A percentile compares a stretch with the other conserved stretches of the same genome.
Conservation (phyloP, 2,888 invertebrate genomes). For the Tiphia femorata region DNA sequence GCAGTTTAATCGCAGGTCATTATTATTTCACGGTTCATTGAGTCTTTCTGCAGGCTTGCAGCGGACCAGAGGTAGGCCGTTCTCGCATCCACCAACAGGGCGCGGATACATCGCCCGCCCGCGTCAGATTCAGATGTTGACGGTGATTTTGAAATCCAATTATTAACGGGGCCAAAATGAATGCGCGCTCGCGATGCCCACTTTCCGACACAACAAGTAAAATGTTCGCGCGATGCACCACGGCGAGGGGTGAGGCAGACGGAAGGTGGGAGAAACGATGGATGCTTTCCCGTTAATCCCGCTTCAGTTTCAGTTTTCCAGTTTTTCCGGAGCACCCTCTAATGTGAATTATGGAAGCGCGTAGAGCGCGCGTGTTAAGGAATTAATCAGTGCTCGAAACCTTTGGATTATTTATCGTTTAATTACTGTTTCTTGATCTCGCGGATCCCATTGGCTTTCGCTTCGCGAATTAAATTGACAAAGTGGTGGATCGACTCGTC, state of each 20-base stretch:
- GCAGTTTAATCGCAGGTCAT: conserved; percentile 32
- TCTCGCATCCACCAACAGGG: too few species aligned
- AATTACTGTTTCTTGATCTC: too few species aligned
- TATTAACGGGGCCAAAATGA: neutral
- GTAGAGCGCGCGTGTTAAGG: too few species aligned
- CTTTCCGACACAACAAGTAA: neutral
- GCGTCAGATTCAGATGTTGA: conserved; percentile 22
- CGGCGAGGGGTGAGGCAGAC: neutral
- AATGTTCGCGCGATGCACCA: neutral
- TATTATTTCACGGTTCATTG: conserved; percentile 31
- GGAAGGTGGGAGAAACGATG: conserved; percentile 1
- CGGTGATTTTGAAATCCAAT: neutral
- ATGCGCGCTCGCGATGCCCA: neutral
- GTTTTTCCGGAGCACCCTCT: too few species aligned
- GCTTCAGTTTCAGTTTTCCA: too few species aligned
- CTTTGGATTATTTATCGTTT: too few species aligned
- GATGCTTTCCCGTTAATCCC: neutral
- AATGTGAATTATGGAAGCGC: too few species aligned
- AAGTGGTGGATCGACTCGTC: too few species aligned
- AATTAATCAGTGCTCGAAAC: too few species aligned
- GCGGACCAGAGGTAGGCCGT: conserved; percentile 10
- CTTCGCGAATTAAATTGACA: too few species aligned
- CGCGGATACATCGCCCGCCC: neutral
- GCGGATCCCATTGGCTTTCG: too few species aligned
- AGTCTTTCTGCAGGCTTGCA: conserved; percentile 17